These are phyloP conservation scores for Pelobates fuscus DNA, from an alignment of 2,113 vertebrate species.

Conservation along the genomic window DNA sequence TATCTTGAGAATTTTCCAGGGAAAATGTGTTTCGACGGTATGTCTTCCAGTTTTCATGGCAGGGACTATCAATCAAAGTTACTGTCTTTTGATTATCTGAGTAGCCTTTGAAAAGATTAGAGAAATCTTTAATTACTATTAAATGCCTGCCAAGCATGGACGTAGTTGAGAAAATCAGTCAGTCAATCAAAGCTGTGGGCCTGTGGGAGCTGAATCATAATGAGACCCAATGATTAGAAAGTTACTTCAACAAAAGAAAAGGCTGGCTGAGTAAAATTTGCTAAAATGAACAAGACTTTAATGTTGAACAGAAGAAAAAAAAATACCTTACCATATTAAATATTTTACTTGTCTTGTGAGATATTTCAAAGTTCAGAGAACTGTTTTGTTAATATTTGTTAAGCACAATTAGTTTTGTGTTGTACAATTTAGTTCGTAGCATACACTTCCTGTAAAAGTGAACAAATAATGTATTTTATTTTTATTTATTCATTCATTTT, in stretches of 20 bases:
- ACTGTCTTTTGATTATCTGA: conserved; percentile 61
- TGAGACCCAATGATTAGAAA: conserved; percentile 51
- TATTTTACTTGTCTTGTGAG: too few relatives aligned
- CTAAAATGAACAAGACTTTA: conserved; percentile 13
- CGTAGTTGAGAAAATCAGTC: conserved; percentile 33
- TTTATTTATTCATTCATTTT: neutral
- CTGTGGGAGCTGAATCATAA: conserved; percentile 59
- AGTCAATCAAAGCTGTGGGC: conserved; percentile 55
- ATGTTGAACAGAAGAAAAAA: neutral
- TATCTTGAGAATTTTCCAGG: conserved; percentile 52
- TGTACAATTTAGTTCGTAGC: too few relatives aligned
- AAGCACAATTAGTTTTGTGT: too few relatives aligned
- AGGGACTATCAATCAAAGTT: conserved; percentile 65
- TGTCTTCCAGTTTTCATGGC: conserved; percentile 57
- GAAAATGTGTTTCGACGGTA: conserved; percentile 56
- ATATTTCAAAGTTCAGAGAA: too few relatives aligned
- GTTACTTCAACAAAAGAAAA: conserved; percentile 52
- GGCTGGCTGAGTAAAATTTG: neutral
- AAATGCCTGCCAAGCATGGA: conserved; percentile 61
- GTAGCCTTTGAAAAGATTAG: conserved; percentile 56
- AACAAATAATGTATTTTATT: too few relatives aligned
- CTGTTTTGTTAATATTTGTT: too few relatives aligned
- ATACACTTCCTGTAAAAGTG: too few relatives aligned
- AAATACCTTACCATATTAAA: too few relatives aligned
- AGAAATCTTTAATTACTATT: conserved; percentile 66